These are phyloP conservation scores for Muscidifurax raptorellus DNA, from an alignment of 1,140 invertebrate species.

Conservation along the genomic window DNA sequence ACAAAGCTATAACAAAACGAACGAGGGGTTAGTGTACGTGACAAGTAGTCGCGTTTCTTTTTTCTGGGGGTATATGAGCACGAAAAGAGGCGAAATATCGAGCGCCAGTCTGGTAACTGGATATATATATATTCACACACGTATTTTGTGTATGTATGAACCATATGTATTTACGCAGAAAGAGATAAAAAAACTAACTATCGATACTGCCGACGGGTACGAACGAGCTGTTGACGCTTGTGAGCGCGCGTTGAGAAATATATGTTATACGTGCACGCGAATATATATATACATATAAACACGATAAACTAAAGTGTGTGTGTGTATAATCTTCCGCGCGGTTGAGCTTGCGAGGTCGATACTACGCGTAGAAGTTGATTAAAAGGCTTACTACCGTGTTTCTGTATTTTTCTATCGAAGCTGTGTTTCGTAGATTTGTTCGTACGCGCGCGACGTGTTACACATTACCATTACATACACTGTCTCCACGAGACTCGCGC, in stretches of 20 bases:
- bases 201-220: slow-evolving; percentile 19
- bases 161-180: not conserved
- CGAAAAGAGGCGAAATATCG: slow-evolving; percentile 1
- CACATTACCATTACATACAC: not conserved
- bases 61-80: not conserved
- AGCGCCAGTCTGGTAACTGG: slow-evolving; percentile 34
- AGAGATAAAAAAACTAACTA: slow-evolving; percentile 7
- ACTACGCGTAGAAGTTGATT: not conserved
- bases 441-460: not conserved
- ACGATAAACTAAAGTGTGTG: not conserved
- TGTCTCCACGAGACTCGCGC: not conserved
- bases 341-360: not conserved
- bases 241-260: not conserved
- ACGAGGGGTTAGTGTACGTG: not conserved
- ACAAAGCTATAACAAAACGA: slow-evolving; percentile 3
- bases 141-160: slow-evolving; percentile 38
- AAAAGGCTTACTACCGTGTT: not conserved
- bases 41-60: slow-evolving; percentile 3
- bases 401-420: slow-evolving; percentile 35
- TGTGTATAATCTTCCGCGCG: not conserved
- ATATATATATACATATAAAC: not conserved
- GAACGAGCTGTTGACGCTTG: slow-evolving; percentile 1
- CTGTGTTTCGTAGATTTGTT: not conserved
- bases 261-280: not conserved
- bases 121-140: not conserved